These are phyloP conservation scores for Pectinophora gossypiella DNA, from an alignment of 1,140 invertebrate species.

Conservation along the genomic window DNA sequence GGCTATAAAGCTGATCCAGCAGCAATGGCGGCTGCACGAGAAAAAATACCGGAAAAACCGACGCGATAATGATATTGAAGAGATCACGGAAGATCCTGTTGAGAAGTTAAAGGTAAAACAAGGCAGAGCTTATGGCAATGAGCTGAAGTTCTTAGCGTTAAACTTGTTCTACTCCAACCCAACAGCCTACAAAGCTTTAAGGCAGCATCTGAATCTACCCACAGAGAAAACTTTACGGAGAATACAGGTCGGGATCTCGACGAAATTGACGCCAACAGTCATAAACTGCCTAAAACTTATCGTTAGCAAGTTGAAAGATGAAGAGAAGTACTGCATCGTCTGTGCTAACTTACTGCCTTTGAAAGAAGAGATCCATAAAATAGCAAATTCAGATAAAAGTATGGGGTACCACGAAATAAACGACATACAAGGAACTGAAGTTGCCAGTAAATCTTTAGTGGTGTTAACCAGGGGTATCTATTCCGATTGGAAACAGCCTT, in stretches of 20 bases:
- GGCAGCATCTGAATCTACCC: neutral
- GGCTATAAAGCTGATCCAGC: neutral
- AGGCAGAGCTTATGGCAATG: neutral
- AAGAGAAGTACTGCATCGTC: neutral
- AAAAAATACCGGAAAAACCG: slow-evolving; percentile 1
- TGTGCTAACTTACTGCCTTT: neutral
- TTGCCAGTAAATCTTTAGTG: neutral
- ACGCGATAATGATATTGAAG: neutral
- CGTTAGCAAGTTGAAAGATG: neutral
- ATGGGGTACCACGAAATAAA: neutral
- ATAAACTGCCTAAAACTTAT: neutral
- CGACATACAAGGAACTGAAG: neutral
- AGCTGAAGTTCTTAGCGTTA: neutral
- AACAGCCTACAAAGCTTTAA: neutral
- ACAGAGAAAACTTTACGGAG: neutral
- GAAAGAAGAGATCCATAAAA: neutral
- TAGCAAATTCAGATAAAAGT: neutral
- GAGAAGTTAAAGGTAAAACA: neutral
- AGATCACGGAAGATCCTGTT: neutral
- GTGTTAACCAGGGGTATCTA: neutral
- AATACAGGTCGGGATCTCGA: neutral
- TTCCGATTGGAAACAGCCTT: neutral
- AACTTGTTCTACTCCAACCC: neutral
- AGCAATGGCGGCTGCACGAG: neutral
- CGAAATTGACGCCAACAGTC: neutral